These are phyloP conservation scores for Chromobotia macracanthus DNA, from an alignment of 2,797 vertebrate species.

Conservation along the genomic window DNA sequence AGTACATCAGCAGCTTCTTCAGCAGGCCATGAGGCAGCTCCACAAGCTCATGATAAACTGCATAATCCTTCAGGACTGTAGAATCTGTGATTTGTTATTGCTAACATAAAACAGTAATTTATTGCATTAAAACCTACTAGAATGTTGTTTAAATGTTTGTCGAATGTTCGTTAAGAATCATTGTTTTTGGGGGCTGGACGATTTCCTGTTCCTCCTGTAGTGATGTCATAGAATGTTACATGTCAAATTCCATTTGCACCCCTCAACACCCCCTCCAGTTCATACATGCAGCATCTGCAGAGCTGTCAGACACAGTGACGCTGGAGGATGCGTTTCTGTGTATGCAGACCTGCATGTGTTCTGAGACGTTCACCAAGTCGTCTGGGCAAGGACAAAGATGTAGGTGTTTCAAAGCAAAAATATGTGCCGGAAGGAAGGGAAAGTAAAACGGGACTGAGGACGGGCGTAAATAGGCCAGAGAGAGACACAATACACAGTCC, in stretches of 20 bases:
- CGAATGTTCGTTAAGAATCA: constrained; percentile 46
- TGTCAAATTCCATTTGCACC: constrained; percentile 53
- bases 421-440: constrained; percentile 43
- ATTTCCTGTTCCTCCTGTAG: constrained; percentile 41
- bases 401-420: constrained; percentile 5
- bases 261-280: constrained; percentile 42
- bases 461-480: constrained; percentile 53
- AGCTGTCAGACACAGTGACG: constrained; percentile 12
- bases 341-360: constrained; percentile 29
- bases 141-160: constrained; percentile 40
- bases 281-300: constrained; percentile 53
- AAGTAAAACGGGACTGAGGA: constrained; percentile 49
- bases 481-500: constrained; percentile 45
- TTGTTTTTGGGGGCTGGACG: constrained; percentile 29
- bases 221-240: constrained; percentile 42
- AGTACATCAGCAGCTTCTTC: constrained; percentile 61
- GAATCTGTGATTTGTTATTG: not conserved
- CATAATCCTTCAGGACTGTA: not conserved
- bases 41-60: constrained; percentile 6
- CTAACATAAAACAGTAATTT: not conserved
- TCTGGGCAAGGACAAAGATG: constrained; percentile 26
- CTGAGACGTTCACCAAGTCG: constrained; percentile 9
- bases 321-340: constrained; percentile 24
- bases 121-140: not conserved
- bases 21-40: not conserved